Base-by-base conservation (phyloP, 1,140 invertebrate genomes). In the Megalonaias nervosa region DNA sequence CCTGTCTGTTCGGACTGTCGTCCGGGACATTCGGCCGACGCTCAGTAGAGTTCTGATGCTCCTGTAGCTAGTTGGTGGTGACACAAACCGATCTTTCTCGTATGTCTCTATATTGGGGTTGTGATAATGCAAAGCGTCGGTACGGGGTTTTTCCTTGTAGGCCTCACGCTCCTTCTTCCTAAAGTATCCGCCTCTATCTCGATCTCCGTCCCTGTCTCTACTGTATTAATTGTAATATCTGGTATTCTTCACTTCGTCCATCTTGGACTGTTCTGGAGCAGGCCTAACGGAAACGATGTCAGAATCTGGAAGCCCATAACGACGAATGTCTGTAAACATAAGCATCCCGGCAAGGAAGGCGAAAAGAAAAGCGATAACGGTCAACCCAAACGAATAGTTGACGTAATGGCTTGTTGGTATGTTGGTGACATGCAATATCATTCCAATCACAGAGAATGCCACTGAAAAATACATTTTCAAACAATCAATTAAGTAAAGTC, bases 291-390 rank as follows among this genome's bases (percentile, higher is more conserved):
- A 12, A 11, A 68, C 57, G 2, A 38, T 26, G 5, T 31, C 31
- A 4, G 59, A 56, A 23, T 65, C 67, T 14, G 65, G 55, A 31
- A 58, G 48, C n/a, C 69, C 56, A 66, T 73, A 72, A 19, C 65
- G 61, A 26, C 76, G 61, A 31, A 78, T 73, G 56, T 78, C 76
- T 15, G 76, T 66, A 55, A 78, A 57, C 76, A 78, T 78, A 17
- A 78, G 31, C 14, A 78, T 16, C 19, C 76, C 76, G 55, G 76
- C 64, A 15, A 78, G 66, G 57, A 78, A 73, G 17, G 61, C 9
- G 2, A 78, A 58, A 6, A 68, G 48, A 21, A 73, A 67, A 11
- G 76, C 76, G 23, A 68, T 11, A 21, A 73, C 58, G n/a, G 26
- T n/a, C 2, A 78, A n/a, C 16, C 76, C 76, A 55, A 73, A 68